Percentiles rank a stretch among this genome's conserved stretches.
phyloP scores from a whole-genome alignment of 1,140 invertebrate genomes.

The Tetraneura akinire region DNA sequence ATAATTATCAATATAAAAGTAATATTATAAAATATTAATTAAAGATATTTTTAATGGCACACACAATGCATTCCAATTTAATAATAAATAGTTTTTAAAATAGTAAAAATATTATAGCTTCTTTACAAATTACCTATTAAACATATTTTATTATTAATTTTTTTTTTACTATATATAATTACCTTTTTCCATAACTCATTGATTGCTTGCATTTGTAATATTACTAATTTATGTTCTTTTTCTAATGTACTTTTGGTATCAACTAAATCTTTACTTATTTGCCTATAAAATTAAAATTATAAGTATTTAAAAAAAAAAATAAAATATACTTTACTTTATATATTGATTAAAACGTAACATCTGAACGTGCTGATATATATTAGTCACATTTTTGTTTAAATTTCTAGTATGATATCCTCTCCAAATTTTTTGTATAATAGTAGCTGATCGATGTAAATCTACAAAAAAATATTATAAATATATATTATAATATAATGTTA shows the following conservation, averaged over 20 bases:
- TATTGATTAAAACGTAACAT: constrained; percentile 80
- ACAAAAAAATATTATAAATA: constrained; percentile 50
- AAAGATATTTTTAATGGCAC: too few species aligned
- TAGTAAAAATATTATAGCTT: too few species aligned
- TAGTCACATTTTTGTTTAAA: constrained; percentile 71
- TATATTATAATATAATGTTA: background rate
- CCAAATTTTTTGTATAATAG: constrained; percentile 86
- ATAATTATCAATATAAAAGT: too few species aligned
- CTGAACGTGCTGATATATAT: constrained; percentile 76
- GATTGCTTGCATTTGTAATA: constrained; percentile 87
- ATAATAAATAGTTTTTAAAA: too few species aligned
- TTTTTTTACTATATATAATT: too few species aligned
- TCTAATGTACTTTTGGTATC: constrained; percentile 78
- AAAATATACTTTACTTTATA: constrained; percentile 70
- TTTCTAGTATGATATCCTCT: constrained; percentile 81
- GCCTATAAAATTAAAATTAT: constrained; percentile 61
- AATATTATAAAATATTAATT: too few species aligned
- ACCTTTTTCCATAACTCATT: constrained; percentile 89
- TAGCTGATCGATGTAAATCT: constrained; percentile 66
- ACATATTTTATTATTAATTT: too few species aligned
- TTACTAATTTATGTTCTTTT: constrained; percentile 81
- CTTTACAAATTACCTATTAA: too few species aligned
- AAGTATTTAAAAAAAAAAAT: background rate
- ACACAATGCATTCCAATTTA: too few species aligned
- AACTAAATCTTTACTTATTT: constrained; percentile 78